These are phyloP conservation scores for Mormyrops boulengeri DNA, from an alignment of 2,797 vertebrate genomes.

Conservation along the genomic window DNA sequence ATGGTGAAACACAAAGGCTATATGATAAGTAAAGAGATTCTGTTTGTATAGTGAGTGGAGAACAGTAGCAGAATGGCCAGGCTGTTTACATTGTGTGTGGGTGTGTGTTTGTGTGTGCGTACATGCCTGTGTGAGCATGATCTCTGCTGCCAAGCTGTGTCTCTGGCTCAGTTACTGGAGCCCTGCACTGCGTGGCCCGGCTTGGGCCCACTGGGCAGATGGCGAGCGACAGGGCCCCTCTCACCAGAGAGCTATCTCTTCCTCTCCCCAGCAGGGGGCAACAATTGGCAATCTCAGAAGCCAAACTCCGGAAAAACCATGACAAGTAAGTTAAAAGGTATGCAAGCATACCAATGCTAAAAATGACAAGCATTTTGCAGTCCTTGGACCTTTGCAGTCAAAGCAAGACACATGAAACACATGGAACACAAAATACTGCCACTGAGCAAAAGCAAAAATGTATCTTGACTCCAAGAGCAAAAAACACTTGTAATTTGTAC, in stretches of 20 bases:
- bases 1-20: not conserved
- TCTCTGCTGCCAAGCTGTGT: slow-evolving; percentile 9
- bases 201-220: slow-evolving; percentile 48
- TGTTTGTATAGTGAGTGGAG: not conserved
- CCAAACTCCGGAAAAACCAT: slow-evolving; percentile 16
- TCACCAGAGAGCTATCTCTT: slow-evolving; percentile 44
- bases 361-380: not conserved
- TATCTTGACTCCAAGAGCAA: not conserved
- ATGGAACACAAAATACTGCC: not conserved
- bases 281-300: slow-evolving; percentile 36
- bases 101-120: slow-evolving; percentile 7
- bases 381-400: not conserved
- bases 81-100: not conserved
- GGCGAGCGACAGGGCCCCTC: slow-evolving; percentile 54
- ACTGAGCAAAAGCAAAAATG: not conserved
- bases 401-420: not conserved
- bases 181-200: slow-evolving; percentile 25
- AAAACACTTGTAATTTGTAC: not conserved
- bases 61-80: not conserved
- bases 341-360: not conserved
- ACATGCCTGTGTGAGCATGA: not conserved
- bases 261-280: slow-evolving; percentile 52
- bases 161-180: slow-evolving; percentile 36
- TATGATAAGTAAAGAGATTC: not conserved
- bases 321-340: slow-evolving; percentile 14